These are phyloP conservation scores for Gisinianus flammeolus DNA, from an alignment of 2,888 invertebrate genomes.

Conservation along the genomic window DNA sequence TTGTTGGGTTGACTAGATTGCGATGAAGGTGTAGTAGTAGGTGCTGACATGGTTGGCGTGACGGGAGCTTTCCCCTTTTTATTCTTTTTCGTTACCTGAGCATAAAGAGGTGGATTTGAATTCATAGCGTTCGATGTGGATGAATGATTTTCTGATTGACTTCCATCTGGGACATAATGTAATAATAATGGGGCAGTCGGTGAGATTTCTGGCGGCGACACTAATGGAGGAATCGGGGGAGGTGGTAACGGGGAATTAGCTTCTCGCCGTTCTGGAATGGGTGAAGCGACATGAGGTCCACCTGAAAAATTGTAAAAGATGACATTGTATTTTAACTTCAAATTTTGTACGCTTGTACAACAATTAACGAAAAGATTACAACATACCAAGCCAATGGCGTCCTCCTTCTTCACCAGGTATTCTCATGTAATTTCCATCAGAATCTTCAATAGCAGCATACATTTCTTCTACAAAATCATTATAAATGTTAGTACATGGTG, in stretches of 20 bases:
- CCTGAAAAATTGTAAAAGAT: constrained; percentile 62
- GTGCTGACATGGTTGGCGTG: constrained; percentile 47
- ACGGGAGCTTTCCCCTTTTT: constrained; percentile 54
- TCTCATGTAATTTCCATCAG: constrained; percentile 65
- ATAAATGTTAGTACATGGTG: constrained; percentile 8
- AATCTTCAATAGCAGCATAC: constrained; percentile 87
- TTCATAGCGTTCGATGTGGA: background rate
- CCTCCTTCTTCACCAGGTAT: constrained; percentile 54
- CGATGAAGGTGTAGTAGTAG: background rate
- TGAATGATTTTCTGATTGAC: background rate
- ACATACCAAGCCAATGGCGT: constrained; percentile 52
- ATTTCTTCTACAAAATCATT: constrained; percentile 69
- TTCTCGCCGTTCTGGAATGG: constrained; percentile 87
- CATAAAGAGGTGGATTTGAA: constrained; percentile 70
- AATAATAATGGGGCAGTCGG: background rate
- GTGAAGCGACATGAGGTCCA: constrained; percentile 76
- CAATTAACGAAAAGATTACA: background rate
- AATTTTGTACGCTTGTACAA: too few relatives aligned
- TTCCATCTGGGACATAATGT: background rate
- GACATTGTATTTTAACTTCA: background rate
- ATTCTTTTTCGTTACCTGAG: constrained; percentile 78
- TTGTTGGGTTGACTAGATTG: constrained; percentile 13
- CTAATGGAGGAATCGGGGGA: constrained; percentile 75
- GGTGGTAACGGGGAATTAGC: constrained; percentile 88
- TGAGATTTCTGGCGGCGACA: constrained; percentile 37